Evolutionary conservation across 1,140 invertebrate species (phyloP).

Genomic region (Eriocheir sinensis): DNA sequence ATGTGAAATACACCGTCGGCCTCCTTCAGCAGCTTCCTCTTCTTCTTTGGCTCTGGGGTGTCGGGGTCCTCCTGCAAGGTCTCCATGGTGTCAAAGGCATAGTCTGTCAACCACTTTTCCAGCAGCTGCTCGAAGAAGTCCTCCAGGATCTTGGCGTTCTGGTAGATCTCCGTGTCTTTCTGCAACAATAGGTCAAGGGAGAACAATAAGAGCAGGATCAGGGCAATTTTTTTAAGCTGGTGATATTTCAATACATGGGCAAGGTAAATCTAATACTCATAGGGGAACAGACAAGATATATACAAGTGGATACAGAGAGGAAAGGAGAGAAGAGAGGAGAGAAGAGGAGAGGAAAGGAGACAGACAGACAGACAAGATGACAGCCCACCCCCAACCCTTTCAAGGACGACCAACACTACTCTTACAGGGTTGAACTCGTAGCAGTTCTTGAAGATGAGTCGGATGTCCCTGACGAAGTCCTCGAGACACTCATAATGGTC

Average conservation of each 20-base stretch:
- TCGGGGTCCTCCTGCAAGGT: constrained; percentile 50
- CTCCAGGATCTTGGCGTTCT: constrained; percentile 91
- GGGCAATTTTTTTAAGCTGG: too few species aligned
- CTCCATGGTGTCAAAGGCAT: constrained; percentile 80
- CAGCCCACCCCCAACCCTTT: neutral
- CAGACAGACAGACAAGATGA: neutral
- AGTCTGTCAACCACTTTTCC: constrained; percentile 90
- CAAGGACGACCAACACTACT: too few species aligned
- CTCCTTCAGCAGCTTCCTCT: constrained; percentile 70
- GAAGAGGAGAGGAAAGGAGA: neutral
- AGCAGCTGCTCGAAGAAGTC: constrained; percentile 93
- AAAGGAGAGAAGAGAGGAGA: neutral
- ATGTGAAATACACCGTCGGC: constrained; percentile 60
- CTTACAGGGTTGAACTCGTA: constrained; percentile 92
- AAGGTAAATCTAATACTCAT: too few species aligned
- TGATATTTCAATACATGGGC: too few species aligned
- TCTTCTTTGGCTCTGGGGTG: constrained; percentile 74
- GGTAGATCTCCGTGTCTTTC: constrained; percentile 91
- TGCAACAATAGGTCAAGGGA: too few species aligned
- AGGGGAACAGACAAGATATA: too few species aligned
- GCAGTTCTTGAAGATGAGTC: constrained; percentile 94
- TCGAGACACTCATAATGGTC: constrained; percentile 89
- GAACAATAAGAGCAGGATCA: too few species aligned
- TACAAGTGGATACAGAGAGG: neutral
- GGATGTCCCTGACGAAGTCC: constrained; percentile 91